Evolutionary conservation across 2,797 vertebrate species (phyloP), one percentile per base, ranked within the genome.

Genomic region (Intellagama lesueurii): DNA sequence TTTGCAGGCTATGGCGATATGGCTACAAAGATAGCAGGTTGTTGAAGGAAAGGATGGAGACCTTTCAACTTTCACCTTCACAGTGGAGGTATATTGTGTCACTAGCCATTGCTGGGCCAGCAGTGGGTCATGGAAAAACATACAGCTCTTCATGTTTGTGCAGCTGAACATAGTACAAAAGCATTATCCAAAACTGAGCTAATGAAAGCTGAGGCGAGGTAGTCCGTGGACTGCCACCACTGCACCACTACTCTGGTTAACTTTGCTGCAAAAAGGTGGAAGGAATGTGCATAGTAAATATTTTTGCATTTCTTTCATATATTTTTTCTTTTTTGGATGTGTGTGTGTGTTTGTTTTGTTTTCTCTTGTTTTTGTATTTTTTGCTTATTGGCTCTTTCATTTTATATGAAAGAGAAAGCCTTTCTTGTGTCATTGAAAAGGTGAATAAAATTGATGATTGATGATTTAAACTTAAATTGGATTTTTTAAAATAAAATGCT

Each of bases 41-140:
- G 64, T 35, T 47, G 35, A 78, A 69, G 49, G 26, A 2, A 2
- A 30, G 6, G 66, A 35, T 60, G 70, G 79, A 30, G 24, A 35
- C n/a, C 47, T 80, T 83, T 81, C 56, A 16, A 16, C 77, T 75
- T 76, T 86, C 47, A 76, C 44, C 60, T 77, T 40, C 77, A 49
- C 56, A 52, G 28, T 19, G 75, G 32, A 68, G 35, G 40, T 35
- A 69, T 47, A 19, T 56, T 26, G 60, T 60, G 47, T 86, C 72
- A 78, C 70, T 82, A 70, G 60, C 84, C 79, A 76, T 72, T 60
- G 72, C 64, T 56, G 32, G 60, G 47, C 60, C 30, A 40, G 80
- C 64, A 83, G 72, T 28, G 89, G 85, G 44, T 60, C 79, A 69
- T 77, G 60, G 60, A 28, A 68, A 80, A 72, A 66, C 47, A 75